Percentiles rank a stretch among this genome's conserved stretches.
Evolutionary conservation across 2,113 vertebrate genomes (phyloP).

Genomic region (Myotis davidii): DNA sequence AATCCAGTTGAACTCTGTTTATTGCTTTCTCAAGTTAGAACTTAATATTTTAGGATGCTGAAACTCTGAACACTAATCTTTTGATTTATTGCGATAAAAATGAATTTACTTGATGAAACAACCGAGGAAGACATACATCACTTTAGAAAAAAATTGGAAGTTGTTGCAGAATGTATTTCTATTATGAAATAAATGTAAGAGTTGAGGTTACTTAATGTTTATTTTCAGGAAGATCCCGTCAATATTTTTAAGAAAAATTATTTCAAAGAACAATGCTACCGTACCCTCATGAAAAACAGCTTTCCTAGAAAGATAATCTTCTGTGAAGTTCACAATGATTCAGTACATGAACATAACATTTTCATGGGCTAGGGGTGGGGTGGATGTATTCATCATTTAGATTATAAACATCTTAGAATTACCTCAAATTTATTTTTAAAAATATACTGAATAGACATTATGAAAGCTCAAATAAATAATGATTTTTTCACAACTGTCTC

Average conservation of each 20-base stretch:
- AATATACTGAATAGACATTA: conserved; percentile 30
- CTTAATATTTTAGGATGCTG: not conserved
- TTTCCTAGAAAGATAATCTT: conserved; percentile 22
- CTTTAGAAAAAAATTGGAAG: not conserved
- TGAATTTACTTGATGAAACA: conserved; percentile 23
- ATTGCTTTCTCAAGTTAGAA: not conserved
- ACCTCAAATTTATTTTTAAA: conserved; percentile 58
- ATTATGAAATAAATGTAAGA: not conserved
- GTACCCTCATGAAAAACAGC: conserved; percentile 34
- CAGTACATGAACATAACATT: not conserved
- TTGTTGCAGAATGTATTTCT: conserved; percentile 4
- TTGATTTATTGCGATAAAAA: conserved; percentile 24
- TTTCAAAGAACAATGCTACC: not conserved
- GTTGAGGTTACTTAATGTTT: not conserved
- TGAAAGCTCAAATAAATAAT: conserved; percentile 69
- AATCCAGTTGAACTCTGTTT: not conserved
- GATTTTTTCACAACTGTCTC: conserved; percentile 29
- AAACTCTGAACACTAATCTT: not conserved
- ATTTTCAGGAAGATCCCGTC: not conserved
- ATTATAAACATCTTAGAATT: conserved; percentile 45
- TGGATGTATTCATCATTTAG: not conserved
- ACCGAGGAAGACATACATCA: not conserved
- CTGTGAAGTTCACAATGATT: conserved; percentile 16
- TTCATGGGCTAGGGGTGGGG: not conserved
- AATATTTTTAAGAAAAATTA: conserved; percentile 42